Evolutionary conservation across 2,113 vertebrate genomes (phyloP), one percentile per base, ranked within the genome.

Genomic region (Oxyura jamaicensis): DNA sequence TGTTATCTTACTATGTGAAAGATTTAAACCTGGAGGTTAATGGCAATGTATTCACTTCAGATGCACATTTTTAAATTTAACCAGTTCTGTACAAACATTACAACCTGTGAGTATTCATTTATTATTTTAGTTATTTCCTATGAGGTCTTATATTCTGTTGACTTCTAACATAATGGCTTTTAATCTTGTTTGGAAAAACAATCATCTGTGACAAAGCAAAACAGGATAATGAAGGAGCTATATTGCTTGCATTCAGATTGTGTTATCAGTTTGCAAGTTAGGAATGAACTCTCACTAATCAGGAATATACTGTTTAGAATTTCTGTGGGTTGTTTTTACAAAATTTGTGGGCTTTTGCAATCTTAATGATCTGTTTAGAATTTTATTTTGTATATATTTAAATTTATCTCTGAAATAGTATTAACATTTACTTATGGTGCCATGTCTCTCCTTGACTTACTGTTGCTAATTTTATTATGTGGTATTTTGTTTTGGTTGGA

Each of bases 251-350:
- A 3, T 13, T 77, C 83, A 59, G 42, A 59, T 93, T 92, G 35
- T 26, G 9, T 67, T 84, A 28, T 63, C 14, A 19, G 16, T 9
- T 22, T 91, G 16, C 13, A 33, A 13, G 16, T 76, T 73, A 55
- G 48, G 39, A 65, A 28, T 36, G 28, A 65, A 52, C 0, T 44
- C 55, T 17, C n/a, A n/a, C 26, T 86, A 56, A 77, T 80, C n/a
- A 67, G 11, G 13, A 31, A 8, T 77, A 33, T 56, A n/a, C 11
- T 72, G 20, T 3, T 59, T 4, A 44, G 20, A 77, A 62, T 17
- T 62, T 77, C 2, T 52, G 0, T 52, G 17, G 5, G 11, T 62
- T 81, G 35, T 59, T 68, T 8, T 36, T 44, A 33, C 1, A 4
- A 71, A 83, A 59, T 17, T 67, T 52, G 11, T 46, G 7, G 81